Base-by-base conservation (phyloP, 2,888 invertebrate genomes). In the Fragum sueziense region DNA sequence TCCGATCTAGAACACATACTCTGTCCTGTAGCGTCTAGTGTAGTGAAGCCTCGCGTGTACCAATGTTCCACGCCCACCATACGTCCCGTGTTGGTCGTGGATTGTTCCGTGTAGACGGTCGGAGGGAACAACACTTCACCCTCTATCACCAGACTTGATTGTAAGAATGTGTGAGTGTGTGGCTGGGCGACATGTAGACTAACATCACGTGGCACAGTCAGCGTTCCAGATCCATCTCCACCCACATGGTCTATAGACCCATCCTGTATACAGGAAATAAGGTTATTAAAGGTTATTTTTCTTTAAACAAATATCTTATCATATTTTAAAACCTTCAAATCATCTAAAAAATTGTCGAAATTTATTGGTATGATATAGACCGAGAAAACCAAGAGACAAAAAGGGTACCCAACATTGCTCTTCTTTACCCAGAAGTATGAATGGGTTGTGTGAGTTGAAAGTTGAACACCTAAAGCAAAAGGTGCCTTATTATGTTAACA, bases 31-130 rank as follows among this genome's bases (percentile, higher is more conserved):
- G 85, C 70, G 17, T 69, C 62, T 0, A 88, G 77, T 22, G 70
- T 57, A 11, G 85, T 78, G 54, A 68, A 54, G n/a, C 87, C 84
- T 69, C 86, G 61, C 0, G 85, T 79, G 22, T 82, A 86, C 68
- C 88, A 68, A 29, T 88, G 86, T 31, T 88, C 87, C 6, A 88
- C 82, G 29, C 88, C 88, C 37, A 76, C 65, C 52, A 89, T 71
- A 7, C 73, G 74, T 1, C 89, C 88, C 27, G 79, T 57, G 31
- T 80, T 80, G 1, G 79, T 80, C 2, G 88, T 27, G 6, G 77
- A 82, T 17, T 80, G 74, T 70, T 87, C 87, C 3, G 86, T 76
- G 70, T 86, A 86, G 0, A 79, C 78, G 0, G 82, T 82, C 9
- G 81, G 71, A n/a, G 89, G 87, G 34, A 88, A 54, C 2, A 68